Base-by-base conservation (phyloP, 2,888 invertebrate species). In the Allophyes oxyacanthae region DNA sequence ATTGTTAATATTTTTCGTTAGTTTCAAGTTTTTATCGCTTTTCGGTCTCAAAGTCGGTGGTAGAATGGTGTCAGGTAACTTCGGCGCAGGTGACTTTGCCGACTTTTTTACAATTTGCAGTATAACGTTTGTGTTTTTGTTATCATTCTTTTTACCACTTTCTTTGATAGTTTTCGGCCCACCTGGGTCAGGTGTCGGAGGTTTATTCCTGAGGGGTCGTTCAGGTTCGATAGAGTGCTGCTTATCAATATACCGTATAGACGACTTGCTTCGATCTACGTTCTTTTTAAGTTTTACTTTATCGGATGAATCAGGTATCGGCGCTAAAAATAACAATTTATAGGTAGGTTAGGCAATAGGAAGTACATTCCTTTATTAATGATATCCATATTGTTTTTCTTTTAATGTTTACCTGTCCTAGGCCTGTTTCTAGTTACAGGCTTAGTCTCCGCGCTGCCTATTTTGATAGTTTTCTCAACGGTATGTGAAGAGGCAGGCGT, bases 391-490 rank as follows among this genome's bases (percentile, higher is more conserved):
- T 28, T 6, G 20, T 28, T 28, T 28, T 6, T 28, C 1, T 28
- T 6, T 4, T 28, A 8, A 28, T 28, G 6, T 28, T 72, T 82
- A 93, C 93, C 92, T 80, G 90, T 87, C 85, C 90, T 89, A 60
- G 93, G 93, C 72, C 93, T 88, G 76, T 89, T 93, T 79, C 93
- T 91, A 60, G 93, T 93, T 50, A 93, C 82, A 77, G 93, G 93
- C 78, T 93, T 94, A 57, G 93, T 91, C 92, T 94, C 93, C 78
- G 92, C 88, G 85, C 89, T 91, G 87, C 94, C 94, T 93, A 94
- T 94, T 84, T 91, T 93, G 91, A 85, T 85, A 66, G 87, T 81
- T 89, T 89, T 87, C 52, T 88, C 85, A 53, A 84, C 83, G 13
- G 83, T 73, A 57, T 64, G 71, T 38, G 85, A 79, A 57, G 82